phyloP scores from a whole-genome alignment of 2,888 invertebrate genomes.

The Tetragonula carbonaria region DNA sequence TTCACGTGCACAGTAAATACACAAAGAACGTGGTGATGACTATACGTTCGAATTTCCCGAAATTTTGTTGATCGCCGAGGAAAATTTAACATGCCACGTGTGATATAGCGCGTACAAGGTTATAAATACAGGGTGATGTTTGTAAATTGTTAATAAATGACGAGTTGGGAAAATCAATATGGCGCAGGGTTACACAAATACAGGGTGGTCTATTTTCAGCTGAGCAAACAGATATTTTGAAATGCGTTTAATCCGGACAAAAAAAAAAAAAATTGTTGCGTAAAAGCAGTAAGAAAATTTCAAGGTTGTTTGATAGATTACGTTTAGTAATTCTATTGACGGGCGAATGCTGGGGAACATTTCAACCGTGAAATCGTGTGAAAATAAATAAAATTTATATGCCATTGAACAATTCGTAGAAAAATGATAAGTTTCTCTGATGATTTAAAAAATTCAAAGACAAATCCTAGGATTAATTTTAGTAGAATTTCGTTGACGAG shows the following conservation, averaged over 20 bases:
- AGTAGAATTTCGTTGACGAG: too few species aligned
- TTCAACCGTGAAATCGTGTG: too few species aligned
- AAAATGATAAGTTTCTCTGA: too few species aligned
- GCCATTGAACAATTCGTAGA: too few species aligned
- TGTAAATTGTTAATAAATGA: slow-evolving; percentile 10
- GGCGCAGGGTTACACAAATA: background rate
- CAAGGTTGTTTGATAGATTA: background rate
- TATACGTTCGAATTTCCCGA: too few species aligned
- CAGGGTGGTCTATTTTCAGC: background rate
- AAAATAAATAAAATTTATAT: too few species aligned
- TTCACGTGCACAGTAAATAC: background rate
- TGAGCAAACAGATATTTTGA: background rate
- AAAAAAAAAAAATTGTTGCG: background rate
- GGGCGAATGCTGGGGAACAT: too few species aligned
- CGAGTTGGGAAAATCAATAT: background rate
- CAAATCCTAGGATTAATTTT: too few species aligned
- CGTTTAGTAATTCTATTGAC: too few species aligned
- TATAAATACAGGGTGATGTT: background rate
- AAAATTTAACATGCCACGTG: background rate
- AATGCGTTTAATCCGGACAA: background rate
- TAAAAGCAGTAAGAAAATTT: background rate
- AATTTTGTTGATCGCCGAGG: background rate
- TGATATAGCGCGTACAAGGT: background rate
- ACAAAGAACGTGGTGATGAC: too few species aligned
- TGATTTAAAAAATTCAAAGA: too few species aligned